Evolutionary conservation across 1,140 invertebrate species (phyloP).

Genomic region (Psilanteris sp.): DNA sequence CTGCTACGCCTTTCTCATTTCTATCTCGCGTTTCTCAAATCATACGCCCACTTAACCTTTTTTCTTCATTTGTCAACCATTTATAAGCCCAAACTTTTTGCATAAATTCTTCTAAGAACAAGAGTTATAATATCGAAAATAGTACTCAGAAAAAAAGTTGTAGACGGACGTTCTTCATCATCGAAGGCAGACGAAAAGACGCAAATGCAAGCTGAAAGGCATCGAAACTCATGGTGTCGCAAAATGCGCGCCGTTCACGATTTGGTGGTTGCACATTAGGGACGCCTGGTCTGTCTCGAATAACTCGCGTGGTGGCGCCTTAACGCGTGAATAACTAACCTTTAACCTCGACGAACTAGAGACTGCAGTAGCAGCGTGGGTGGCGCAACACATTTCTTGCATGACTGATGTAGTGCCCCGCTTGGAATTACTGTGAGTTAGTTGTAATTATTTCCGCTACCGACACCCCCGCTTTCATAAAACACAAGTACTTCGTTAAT

Average conservation of each 20-base stretch:
- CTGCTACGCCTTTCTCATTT: conserved; percentile 10
- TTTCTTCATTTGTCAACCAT: conserved; percentile 54
- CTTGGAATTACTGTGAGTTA: conserved; percentile 69
- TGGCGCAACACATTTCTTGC: conserved; percentile 75
- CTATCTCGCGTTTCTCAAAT: conserved; percentile 35
- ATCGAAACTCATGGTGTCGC: conserved; percentile 55
- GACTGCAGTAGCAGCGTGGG: conserved; percentile 66
- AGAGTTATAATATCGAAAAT: conserved; percentile 57
- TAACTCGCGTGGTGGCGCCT: conserved; percentile 76
- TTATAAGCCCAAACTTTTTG: conserved; percentile 46
- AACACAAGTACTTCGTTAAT: conserved; percentile 67
- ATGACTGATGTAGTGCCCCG: conserved; percentile 67
- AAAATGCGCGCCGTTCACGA: conserved; percentile 64
- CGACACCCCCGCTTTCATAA: conserved; percentile 56
- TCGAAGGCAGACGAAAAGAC: conserved; percentile 49
- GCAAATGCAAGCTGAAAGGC: conserved; percentile 47
- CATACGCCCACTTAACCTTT: conserved; percentile 50
- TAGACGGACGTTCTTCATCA: conserved; percentile 64
- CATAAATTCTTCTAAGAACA: conserved; percentile 55
- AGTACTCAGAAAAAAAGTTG: conserved; percentile 47
- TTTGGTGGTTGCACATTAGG: conserved; percentile 66
- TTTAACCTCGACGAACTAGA: conserved; percentile 67
- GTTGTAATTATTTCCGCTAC: conserved; percentile 72
- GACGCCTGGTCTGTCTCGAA: conserved; percentile 74
- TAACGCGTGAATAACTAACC: conserved; percentile 77